phyloP scores from a whole-genome alignment of 2,888 invertebrate genomes.

The Desoria tigrina region DNA sequence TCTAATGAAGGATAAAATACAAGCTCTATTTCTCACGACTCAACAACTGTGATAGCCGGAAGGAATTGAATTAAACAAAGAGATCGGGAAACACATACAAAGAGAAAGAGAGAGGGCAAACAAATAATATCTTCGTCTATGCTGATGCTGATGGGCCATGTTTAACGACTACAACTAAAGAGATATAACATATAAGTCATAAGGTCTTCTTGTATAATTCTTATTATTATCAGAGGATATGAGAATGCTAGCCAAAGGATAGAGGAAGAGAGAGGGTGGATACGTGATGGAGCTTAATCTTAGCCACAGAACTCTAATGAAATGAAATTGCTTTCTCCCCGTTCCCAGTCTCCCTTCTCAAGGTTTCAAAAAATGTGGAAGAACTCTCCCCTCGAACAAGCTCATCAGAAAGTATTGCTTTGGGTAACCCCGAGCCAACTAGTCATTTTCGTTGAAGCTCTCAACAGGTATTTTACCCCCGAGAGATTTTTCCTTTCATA shows the following conservation, averaged over 20 bases:
- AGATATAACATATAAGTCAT: background rate
- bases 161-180: conserved; percentile 8
- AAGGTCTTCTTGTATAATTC: conserved; percentile 10
- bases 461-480: conserved; percentile 20
- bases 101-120: conserved; percentile 10
- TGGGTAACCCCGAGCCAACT: conserved; percentile 15
- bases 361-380: too few relatives aligned
- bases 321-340: conserved; percentile 23
- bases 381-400: background rate
- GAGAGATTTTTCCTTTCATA: too few relatives aligned
- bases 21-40: conserved; percentile 12
- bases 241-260: too few relatives aligned
- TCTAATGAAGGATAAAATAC: conserved; percentile 7
- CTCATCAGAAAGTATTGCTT: conserved; percentile 17
- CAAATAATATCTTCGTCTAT: conserved; percentile 13
- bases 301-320: conserved; percentile 20
- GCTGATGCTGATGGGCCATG: conserved; percentile 13
- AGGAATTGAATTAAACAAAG: conserved; percentile 8
- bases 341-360: conserved; percentile 4
- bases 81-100: conserved; percentile 5
- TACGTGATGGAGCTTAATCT: conserved; percentile 15
- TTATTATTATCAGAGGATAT: background rate
- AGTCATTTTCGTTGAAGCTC: conserved; percentile 4
- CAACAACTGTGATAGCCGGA: background rate
- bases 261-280: too few relatives aligned